Evolutionary conservation across 2,888 invertebrate species (phyloP).

Genomic region (Phyllotreta cruciferae): DNA sequence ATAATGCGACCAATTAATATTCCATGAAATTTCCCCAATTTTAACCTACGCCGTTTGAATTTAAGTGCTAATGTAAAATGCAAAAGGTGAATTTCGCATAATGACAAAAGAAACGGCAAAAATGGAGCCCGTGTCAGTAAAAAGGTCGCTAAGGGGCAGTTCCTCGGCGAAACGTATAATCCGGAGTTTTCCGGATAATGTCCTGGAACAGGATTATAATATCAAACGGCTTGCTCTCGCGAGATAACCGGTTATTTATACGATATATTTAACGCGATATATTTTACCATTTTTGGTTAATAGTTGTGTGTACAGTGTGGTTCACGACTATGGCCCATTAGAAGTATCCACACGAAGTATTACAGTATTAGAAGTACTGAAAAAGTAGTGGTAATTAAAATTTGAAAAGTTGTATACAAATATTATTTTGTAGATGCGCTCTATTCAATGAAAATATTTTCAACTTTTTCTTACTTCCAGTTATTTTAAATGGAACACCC

Average conservation of each 20-base stretch:
- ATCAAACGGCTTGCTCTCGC: slow-evolving; percentile 11
- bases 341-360: too few relatives aligned
- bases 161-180: slow-evolving; percentile 19
- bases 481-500: too few relatives aligned
- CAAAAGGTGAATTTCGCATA: slow-evolving; percentile 16
- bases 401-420: too few relatives aligned
- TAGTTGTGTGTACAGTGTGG: too few relatives aligned
- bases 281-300: too few relatives aligned
- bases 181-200: slow-evolving; percentile 12
- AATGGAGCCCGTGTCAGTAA: slow-evolving; percentile 17
- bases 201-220: slow-evolving; percentile 20
- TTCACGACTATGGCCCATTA: too few relatives aligned
- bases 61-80: slow-evolving; percentile 22
- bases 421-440: too few relatives aligned
- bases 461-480: too few relatives aligned
- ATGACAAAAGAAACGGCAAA: slow-evolving; percentile 18
- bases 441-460: too few relatives aligned
- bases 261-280: too few relatives aligned
- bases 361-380: too few relatives aligned
- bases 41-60: slow-evolving; percentile 15
- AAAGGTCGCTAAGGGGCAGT: slow-evolving; percentile 24
- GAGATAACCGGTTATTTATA: slow-evolving; percentile 4
- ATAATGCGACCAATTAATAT: slow-evolving; percentile 15
- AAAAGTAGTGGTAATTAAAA: too few relatives aligned
- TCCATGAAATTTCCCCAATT: background rate